Base-by-base conservation (phyloP, 2,888 invertebrate species). In the Cephus rjabovi region DNA sequence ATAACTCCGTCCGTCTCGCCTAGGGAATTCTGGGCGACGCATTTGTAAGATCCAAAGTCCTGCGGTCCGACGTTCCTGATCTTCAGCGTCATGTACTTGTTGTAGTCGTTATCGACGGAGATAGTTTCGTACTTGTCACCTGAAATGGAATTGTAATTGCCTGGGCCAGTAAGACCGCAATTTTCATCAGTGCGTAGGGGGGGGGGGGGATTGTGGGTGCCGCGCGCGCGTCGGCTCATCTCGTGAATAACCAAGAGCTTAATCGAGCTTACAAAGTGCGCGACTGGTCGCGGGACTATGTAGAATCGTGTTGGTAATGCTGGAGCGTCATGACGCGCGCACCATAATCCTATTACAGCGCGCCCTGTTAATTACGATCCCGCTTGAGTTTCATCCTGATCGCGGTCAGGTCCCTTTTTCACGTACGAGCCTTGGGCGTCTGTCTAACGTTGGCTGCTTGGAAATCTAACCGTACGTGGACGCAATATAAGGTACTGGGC, bases 1-100 rank as follows among this genome's bases (percentile, higher is more conserved):
- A 97, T 97, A 87, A 96, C 95, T 75, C 97, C 97, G 92, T 97
- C 97, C 70, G 97, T 97, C 92, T 97, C 97, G 79, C 97, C 97
- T 69, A 97, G 93, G 71, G 97, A 97, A 92, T 98, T 98, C 93
- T 97, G 98, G 76, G 97, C 97, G 82, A 97, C 96, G 91, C 97
- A 97, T 91, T 96, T 96, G 93, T 97, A 97, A 77, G 96, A 96
- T 79, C 97, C 97, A 91, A 97, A 97, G 92, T 97, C 97, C 86
- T 94, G 94, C 80, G 94, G 93, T 76, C 95, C 95, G 83, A 97
- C 96, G 91, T 95, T 95, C 79, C 96, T 94, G 90, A 98, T 97
- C 92, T 97, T 97, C 89, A 98, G 94, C 93, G 96, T 96, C 97
- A 98, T 97, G 93, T 96, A 96, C 91, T 97, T 95, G 91, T 95